Base-by-base conservation (phyloP, 2,797 vertebrate species). In the Lindbergichthys nudifrons region DNA sequence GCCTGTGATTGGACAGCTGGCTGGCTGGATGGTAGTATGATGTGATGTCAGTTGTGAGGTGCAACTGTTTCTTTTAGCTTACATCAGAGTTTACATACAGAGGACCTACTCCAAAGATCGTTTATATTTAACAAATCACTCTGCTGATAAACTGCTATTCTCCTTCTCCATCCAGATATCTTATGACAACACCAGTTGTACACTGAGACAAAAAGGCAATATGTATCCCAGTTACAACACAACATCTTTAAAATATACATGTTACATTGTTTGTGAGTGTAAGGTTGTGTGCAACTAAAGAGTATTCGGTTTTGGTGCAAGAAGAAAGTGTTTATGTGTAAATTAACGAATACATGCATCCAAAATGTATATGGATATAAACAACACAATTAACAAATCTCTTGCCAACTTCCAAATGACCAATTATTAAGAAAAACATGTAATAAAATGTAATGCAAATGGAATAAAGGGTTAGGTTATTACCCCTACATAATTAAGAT, bases 11-110 rank as follows among this genome's bases (percentile, higher is more conserved):
- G 91, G 89, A 63, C 82, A 52, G 81, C 15, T 5, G 54, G 36
- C 61, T 2, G 50, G 62, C 82, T 87, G 91, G 65, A 52, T 2
- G 43, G 89, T 96, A 95, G 95, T 94, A 93, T 94, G 95, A 96
- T 96, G 92, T 96, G 95, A 96, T 89, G 94, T 96, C 94, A 94
- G 76, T 60, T 77, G 61, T 82, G 90, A 89, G 83, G 75, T 85
- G 73, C 73, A 32, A 36, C 48, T 1, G 58, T 73, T 51, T 59
- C 41, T 16, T 46, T 50, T 68, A 36, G 65, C 52, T 43, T 46
- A 48, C 30, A 43, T 7, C 39, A 48, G 16, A 26, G 26, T 1
- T 26, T 5, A 26, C 26, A 26, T 26, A 26, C 2, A 16, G 10
- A 5, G 4, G 23, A 46, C 52, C 23, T 30, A 53, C 23, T 30